Evolutionary conservation across 2,113 vertebrate genomes (phyloP), one percentile per base, ranked within the genome.

Genomic region (Procavia capensis): DNA sequence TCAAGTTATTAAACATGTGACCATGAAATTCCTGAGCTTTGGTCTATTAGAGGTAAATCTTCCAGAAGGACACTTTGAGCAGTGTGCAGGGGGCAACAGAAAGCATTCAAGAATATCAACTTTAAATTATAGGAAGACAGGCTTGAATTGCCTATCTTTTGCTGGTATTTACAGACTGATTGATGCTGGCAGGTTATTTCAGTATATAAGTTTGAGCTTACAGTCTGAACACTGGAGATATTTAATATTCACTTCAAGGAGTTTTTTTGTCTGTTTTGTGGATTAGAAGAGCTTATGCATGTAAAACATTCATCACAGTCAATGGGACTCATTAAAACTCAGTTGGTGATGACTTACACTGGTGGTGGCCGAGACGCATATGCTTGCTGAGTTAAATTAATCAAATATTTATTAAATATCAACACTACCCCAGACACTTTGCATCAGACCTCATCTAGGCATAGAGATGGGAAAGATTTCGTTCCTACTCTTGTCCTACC

Each of bases 321-420:
- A 95, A 54, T 89, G 87, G 85, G 63, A 95, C 57, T 85, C 95
- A 97, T 64, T 96, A 93, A 92, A 94, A 68, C 25, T 92, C 43
- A 70, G 85, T 95, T 90, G 93, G 70, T 75, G 61, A 36, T 66
- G 78, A 39, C n/a, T 66, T 88, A 80, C 31, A 88, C 78, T 90
- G 50, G 39, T 82, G 64, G 87, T 85, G 25, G 82, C 88, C 66
- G 83, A 72, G 61, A 70, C 61, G 83, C 7, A 14, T 10, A 59
- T 11, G 54, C 45, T 82, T 88, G 16, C 54, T 70, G 59, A 74
- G 31, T 91, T 88, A 61, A 90, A 92, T 92, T 64, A 79, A 95
- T 90, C 36, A 95, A 82, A 61, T 85, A 80, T 95, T 97, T 90
- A 76, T 95, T 79, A 88, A 96, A 75, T 11, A 63, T 31, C 20